Percentiles rank a stretch among this genome's conserved stretches.
Conservation (phyloP, 2,113 vertebrate genomes). For the Ageneiosus marmoratus region DNA sequence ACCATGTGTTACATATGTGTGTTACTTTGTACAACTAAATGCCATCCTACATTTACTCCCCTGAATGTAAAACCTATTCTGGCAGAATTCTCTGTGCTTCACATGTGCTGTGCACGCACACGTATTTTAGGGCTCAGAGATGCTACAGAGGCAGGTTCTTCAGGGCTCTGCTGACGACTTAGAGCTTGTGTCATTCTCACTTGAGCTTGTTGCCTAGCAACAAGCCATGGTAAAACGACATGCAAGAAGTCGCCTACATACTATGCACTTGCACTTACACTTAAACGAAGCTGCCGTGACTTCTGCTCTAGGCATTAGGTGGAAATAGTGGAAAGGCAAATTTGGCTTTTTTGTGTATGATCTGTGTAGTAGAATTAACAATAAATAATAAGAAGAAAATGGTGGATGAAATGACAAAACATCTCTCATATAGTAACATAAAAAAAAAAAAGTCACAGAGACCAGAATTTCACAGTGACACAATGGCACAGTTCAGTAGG, state of each 20-base stretch:
- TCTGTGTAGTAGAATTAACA: background rate
- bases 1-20: background rate
- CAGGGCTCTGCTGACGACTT: conserved; percentile 19
- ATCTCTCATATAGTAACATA: no score
- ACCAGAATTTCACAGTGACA: background rate
- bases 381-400: background rate
- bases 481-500: background rate
- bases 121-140: conserved; percentile 15
- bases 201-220: conserved; percentile 53
- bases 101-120: background rate
- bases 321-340: conserved; percentile 2
- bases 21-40: background rate
- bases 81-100: background rate
- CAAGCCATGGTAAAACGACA: conserved; percentile 29
- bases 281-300: background rate
- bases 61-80: background rate
- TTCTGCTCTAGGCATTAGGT: background rate
- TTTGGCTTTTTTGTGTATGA: background rate
- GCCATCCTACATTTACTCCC: background rate
- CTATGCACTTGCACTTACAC: conserved; percentile 1
- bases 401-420: background rate
- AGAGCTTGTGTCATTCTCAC: conserved; percentile 45
- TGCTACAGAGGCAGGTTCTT: conserved; percentile 14
- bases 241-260: conserved; percentile 19
- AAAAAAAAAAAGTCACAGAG: background rate